These are phyloP conservation scores for Machimus atricapillus DNA, from an alignment of 2,888 invertebrate species.

Conservation along the genomic window DNA sequence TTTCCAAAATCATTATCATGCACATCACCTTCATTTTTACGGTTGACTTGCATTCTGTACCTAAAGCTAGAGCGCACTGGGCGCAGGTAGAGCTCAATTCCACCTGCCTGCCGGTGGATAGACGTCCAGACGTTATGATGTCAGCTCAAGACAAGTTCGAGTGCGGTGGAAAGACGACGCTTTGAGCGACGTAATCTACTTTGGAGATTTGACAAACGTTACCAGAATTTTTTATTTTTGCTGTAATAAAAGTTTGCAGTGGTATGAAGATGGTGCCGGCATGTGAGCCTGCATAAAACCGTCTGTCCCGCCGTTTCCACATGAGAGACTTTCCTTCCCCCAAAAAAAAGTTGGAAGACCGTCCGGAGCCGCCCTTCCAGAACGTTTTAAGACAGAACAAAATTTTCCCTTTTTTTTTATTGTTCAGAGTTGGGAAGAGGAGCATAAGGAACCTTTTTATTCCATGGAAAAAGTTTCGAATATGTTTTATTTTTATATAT, in stretches of 20 bases:
- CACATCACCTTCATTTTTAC: constrained; percentile 34
- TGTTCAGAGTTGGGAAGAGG: constrained; percentile 1
- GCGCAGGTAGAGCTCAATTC: background rate
- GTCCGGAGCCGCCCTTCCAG: background rate
- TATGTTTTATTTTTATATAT: background rate
- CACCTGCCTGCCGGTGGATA: background rate
- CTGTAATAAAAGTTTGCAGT: constrained; percentile 36
- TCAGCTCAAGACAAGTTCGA: constrained; percentile 19
- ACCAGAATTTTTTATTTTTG: constrained; percentile 36
- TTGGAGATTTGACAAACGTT: constrained; percentile 42
- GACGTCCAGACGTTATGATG: constrained; percentile 22
- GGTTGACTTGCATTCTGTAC: constrained; percentile 23
- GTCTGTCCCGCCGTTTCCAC: constrained; percentile 24
- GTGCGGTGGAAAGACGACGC: constrained; percentile 1
- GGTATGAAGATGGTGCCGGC: background rate
- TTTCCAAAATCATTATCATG: constrained; percentile 19
- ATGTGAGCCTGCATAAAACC: background rate
- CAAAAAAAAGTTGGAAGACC: background rate
- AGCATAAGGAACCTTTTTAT: constrained; percentile 19
- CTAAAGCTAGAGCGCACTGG: background rate
- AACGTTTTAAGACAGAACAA: constrained; percentile 21
- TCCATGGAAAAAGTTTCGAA: constrained; percentile 3
- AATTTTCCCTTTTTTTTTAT: background rate
- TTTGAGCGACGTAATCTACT: constrained; percentile 42
- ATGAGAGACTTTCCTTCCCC: background rate